Evolutionary conservation across 1,140 invertebrate genomes (phyloP).

Genomic region (Dinothrombium tinctorium): DNA sequence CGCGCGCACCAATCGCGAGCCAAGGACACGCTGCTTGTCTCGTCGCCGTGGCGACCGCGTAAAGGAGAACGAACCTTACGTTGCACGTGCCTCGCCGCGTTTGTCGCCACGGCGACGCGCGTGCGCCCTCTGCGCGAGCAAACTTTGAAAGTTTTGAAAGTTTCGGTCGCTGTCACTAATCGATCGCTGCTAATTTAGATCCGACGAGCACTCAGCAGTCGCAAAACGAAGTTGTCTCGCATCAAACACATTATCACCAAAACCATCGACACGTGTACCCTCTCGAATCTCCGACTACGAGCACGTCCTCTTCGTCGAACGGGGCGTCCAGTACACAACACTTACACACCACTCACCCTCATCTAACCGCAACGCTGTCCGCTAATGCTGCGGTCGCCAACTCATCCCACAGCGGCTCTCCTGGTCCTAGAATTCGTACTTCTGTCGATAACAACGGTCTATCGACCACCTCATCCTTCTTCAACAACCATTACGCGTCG

Average conservation of each 20-base stretch:
- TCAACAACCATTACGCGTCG: constrained; percentile 4
- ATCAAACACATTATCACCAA: not conserved
- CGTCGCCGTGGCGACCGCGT: too few species aligned
- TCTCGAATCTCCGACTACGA: not conserved
- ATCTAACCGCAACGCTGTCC: constrained; percentile 3
- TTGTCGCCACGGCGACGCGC: too few species aligned
- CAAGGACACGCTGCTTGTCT: too few species aligned
- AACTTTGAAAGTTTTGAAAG: too few species aligned
- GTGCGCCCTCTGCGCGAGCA: too few species aligned
- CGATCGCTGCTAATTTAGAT: too few species aligned
- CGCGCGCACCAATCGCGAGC: too few species aligned
- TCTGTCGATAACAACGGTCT: not conserved
- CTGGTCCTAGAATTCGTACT: not conserved
- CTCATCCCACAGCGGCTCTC: not conserved
- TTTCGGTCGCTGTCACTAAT: too few species aligned
- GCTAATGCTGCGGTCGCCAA: not conserved
- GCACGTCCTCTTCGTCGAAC: not conserved
- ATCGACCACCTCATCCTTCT: not conserved
- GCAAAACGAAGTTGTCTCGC: not conserved
- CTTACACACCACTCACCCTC: constrained; percentile 6
- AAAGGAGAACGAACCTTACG: too few species aligned
- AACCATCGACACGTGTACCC: not conserved
- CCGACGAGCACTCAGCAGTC: not conserved
- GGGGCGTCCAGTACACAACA: not conserved
- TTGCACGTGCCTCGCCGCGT: too few species aligned